Percentiles rank a stretch among this genome's conserved stretches.
phyloP scores from a whole-genome alignment of 2,888 invertebrate species.

The Elgonia sp. region DNA sequence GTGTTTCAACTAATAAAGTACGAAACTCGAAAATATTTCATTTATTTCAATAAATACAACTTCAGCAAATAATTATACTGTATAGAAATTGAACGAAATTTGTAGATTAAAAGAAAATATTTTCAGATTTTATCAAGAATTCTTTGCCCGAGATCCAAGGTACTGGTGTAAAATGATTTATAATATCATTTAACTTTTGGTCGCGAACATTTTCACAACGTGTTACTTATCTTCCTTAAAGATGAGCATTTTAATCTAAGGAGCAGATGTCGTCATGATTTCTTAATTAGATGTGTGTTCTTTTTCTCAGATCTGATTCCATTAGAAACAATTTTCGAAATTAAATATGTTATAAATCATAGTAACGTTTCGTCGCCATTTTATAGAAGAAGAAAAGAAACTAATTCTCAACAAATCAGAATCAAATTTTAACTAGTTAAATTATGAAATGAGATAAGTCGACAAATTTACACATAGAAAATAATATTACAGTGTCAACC shows the following conservation, averaged over 20 bases:
- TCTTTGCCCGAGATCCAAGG: not conserved
- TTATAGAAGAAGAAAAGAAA: not conserved
- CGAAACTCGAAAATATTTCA: not conserved
- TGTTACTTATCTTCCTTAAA: conserved; percentile 51
- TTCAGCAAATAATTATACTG: not conserved
- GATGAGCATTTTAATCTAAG: conserved; percentile 56
- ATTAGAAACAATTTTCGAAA: conserved; percentile 1
- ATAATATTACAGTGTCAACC: conserved; percentile 59
- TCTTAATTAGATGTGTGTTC: conserved; percentile 33
- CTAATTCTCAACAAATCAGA: not conserved
- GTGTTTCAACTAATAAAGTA: conserved; percentile 14
- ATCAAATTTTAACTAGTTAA: conserved; percentile 18
- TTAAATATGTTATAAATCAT: conserved; percentile 18
- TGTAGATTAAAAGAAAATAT: conserved; percentile 41
- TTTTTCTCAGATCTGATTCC: conserved; percentile 11
- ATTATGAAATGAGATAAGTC: conserved; percentile 31
- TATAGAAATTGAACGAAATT: not conserved
- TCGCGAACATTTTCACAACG: conserved; percentile 47
- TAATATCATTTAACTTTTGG: conserved; percentile 62
- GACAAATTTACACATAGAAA: conserved; percentile 38
- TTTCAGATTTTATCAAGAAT: conserved; percentile 42
- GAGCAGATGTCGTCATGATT: conserved; percentile 45
- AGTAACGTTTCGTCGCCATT: not conserved
- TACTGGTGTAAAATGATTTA: conserved; percentile 47
- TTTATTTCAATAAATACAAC: conserved; percentile 12